Evolutionary conservation across 1,140 invertebrate species (phyloP).

Genomic region (Nomia melanderi): DNA sequence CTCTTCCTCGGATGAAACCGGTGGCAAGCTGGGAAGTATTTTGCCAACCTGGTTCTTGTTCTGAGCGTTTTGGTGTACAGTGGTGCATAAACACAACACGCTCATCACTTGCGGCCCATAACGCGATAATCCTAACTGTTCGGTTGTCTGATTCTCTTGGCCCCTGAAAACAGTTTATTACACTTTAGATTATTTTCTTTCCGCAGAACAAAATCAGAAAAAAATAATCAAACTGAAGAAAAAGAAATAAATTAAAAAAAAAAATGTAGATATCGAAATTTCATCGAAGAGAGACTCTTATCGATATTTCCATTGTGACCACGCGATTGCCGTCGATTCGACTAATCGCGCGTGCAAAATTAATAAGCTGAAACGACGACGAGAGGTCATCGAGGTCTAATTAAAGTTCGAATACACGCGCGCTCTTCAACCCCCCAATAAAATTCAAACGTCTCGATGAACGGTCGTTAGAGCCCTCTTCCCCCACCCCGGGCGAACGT

Average conservation of each 20-base stretch:
- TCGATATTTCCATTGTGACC: not conserved
- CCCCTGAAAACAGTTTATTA: slow-evolving; percentile 10
- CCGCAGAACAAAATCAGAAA: not conserved
- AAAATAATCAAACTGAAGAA: too few relatives aligned
- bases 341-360: not conserved
- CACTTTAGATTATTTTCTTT: slow-evolving; percentile 7
- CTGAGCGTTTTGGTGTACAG: slow-evolving; percentile 49
- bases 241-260: not conserved
- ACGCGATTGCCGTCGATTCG: not conserved
- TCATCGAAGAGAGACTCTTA: not conserved
- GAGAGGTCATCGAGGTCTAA: not conserved
- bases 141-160: slow-evolving; percentile 46
- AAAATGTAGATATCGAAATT: not conserved
- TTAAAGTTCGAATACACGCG: not conserved
- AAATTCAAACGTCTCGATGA: not conserved
- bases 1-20: slow-evolving; percentile 45
- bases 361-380: not conserved
- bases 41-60: slow-evolving; percentile 50
- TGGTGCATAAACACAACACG: slow-evolving; percentile 64
- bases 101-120: slow-evolving; percentile 69
- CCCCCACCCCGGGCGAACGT: not conserved
- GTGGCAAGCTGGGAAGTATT: slow-evolving; percentile 47
- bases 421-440: not conserved
- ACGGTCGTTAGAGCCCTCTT: slow-evolving; percentile 5
- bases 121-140: slow-evolving; percentile 59